These are phyloP conservation scores for Crotalus horridus DNA, from an alignment of 2,113 vertebrate species.

Conservation along the genomic window DNA sequence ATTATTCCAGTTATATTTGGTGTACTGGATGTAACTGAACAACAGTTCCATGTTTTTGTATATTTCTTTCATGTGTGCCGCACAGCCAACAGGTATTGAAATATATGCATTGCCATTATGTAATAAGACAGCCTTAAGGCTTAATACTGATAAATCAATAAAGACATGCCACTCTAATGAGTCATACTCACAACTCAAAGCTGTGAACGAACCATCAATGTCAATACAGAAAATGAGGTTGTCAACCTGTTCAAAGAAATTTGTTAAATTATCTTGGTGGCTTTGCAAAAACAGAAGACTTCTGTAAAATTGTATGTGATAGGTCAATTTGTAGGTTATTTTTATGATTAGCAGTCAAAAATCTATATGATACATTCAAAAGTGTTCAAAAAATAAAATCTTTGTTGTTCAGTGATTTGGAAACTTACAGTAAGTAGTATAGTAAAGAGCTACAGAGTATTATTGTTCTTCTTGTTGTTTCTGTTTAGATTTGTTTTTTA, in stretches of 20 bases:
- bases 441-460: neutral
- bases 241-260: neutral
- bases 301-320: neutral
- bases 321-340: neutral
- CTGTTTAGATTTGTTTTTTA: neutral
- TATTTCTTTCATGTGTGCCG: neutral
- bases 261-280: neutral
- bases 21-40: neutral
- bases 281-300: neutral
- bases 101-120: neutral
- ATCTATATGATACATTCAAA: neutral
- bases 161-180: neutral
- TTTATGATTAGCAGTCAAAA: neutral
- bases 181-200: neutral
- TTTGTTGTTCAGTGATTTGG: neutral
- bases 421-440: neutral
- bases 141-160: neutral
- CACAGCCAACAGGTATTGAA: neutral
- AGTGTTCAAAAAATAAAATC: neutral
- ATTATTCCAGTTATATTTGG: neutral
- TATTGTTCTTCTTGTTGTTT: neutral
- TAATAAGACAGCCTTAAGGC: neutral
- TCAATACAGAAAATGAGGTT: neutral
- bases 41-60: neutral
- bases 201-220: neutral